Conservation (phyloP, 2,113 vertebrate species). For the Sterrhoptilus dennistouni region DNA sequence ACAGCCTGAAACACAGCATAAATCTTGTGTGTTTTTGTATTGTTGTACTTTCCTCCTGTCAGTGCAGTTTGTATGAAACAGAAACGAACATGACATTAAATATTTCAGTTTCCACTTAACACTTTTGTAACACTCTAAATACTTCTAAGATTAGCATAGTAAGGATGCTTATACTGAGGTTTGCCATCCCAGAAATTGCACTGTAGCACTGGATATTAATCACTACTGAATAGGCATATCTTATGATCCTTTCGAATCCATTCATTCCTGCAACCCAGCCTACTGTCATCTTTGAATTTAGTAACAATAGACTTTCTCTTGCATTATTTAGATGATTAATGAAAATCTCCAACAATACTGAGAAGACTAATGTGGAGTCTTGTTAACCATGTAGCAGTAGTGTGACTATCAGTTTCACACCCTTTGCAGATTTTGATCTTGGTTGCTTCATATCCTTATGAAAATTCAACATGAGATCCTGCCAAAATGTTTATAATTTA, state of each 20-base stretch:
- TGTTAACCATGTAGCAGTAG: neutral
- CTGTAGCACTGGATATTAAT: neutral
- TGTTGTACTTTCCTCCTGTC: neutral
- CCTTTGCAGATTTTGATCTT: neutral
- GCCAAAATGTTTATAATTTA: neutral
- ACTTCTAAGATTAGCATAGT: neutral
- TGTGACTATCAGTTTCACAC: neutral
- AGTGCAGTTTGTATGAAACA: neutral
- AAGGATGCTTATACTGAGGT: neutral
- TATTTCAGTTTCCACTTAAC: neutral
- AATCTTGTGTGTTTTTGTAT: neutral
- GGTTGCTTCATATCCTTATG: neutral
- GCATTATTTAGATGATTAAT: constrained; percentile 52
- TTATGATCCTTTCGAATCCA: neutral
- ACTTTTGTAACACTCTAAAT: neutral
- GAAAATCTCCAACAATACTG: neutral
- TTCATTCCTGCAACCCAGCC: neutral
- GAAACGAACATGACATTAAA: neutral
- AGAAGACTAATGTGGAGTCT: neutral
- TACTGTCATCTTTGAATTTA: neutral
- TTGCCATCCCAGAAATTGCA: neutral
- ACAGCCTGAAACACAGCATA: neutral
- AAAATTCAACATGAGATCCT: neutral
- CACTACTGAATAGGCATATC: neutral
- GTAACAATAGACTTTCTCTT: constrained; percentile 2